phyloP scores from a whole-genome alignment of 2,797 vertebrate genomes.

The Pogonophryne albipinna region DNA sequence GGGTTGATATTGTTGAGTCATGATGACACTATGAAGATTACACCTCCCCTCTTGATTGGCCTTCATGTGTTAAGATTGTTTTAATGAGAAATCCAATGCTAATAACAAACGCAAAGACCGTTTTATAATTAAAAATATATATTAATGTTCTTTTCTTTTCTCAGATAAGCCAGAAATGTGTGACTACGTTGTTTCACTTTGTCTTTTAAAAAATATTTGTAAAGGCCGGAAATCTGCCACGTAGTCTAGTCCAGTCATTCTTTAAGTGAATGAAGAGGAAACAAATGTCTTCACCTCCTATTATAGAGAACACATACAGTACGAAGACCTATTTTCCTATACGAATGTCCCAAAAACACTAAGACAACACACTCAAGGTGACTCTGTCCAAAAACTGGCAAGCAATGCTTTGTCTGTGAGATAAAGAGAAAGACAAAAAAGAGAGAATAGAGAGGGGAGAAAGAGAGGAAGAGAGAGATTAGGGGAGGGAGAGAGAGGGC shows the following conservation, averaged over 20 bases:
- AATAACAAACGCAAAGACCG: background rate
- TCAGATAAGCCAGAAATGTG: background rate
- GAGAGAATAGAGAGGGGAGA: slow-evolving; percentile 28
- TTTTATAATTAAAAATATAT: no score
- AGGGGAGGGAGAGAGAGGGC: slow-evolving; percentile 37
- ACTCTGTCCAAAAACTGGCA: slow-evolving; percentile 58
- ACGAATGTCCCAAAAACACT: slow-evolving; percentile 3
- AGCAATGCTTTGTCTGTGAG: slow-evolving; percentile 58
- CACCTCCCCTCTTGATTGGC: background rate
- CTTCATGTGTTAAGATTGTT: slow-evolving; percentile 5
- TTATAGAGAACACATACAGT: background rate
- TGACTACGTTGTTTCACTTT: background rate
- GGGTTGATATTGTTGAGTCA: slow-evolving; percentile 18
- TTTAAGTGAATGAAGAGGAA: background rate
- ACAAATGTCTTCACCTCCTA: background rate
- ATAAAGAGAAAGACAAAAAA: slow-evolving; percentile 64
- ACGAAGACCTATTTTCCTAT: background rate
- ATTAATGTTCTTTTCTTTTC: background rate
- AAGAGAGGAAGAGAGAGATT: slow-evolving; percentile 56
- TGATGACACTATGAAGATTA: background rate
- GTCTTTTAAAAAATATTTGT: slow-evolving; percentile 7
- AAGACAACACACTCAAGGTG: slow-evolving; percentile 61
- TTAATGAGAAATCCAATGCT: slow-evolving; percentile 8
- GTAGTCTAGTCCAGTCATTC: background rate
- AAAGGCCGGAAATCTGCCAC: slow-evolving; percentile 13